Conservation (phyloP, 2,113 vertebrate genomes). For the Hippocampus abdominalis region DNA sequence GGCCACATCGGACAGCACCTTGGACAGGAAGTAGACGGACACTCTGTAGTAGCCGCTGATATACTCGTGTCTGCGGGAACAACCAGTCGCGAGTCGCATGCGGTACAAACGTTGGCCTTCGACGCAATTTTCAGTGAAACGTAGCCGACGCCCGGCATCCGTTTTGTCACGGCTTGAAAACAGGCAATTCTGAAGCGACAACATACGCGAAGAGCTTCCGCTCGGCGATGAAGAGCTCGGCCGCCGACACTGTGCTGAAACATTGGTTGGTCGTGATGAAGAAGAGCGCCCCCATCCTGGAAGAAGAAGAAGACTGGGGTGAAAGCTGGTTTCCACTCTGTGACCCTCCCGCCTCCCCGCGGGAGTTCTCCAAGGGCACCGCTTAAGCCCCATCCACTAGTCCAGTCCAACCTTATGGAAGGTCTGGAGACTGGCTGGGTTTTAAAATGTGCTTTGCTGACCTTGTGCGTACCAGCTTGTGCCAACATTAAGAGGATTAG, state of each 20-base stretch:
- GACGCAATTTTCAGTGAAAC: no score
- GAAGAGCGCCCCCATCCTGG: slow-evolving; percentile 86
- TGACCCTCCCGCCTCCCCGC: neutral
- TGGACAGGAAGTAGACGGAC: slow-evolving; percentile 88
- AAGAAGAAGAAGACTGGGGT: slow-evolving; percentile 1
- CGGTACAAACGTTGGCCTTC: neutral
- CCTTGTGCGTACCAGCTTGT: slow-evolving; percentile 53
- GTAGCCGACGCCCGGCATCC: no score
- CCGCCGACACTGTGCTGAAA: slow-evolving; percentile 83
- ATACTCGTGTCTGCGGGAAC: slow-evolving; percentile 85
- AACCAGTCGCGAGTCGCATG: neutral
- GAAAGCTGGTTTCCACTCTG: neutral
- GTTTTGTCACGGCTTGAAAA: no score
- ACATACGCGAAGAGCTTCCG: slow-evolving; percentile 89
- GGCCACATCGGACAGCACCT: slow-evolving; percentile 81
- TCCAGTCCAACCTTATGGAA: neutral
- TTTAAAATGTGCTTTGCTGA: slow-evolving; percentile 29
- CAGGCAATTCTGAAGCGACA: neutral
- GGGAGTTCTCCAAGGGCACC: slow-evolving; percentile 5
- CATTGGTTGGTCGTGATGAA: slow-evolving; percentile 91
- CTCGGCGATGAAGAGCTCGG: slow-evolving; percentile 88
- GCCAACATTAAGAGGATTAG: slow-evolving; percentile 55
- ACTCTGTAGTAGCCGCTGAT: slow-evolving; percentile 94
- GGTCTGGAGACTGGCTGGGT: neutral
- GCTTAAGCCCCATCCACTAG: neutral